Base-by-base conservation (phyloP, 2,888 invertebrate genomes). In the Sisyra terminalis region DNA sequence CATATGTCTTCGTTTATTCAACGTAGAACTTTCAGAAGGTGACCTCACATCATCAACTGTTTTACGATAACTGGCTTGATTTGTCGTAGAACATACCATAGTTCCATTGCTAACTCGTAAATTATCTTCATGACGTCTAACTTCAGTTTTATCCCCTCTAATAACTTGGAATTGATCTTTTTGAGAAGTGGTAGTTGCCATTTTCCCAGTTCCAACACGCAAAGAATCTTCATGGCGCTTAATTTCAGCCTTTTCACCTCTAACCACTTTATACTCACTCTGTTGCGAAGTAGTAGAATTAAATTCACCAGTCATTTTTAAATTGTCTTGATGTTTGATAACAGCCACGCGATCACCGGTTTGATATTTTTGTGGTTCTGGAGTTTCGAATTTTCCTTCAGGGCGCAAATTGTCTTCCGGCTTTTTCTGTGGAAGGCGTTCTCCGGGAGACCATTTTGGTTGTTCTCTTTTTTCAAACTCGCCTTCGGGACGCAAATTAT, bases 1-100 rank as follows among this genome's bases (percentile, higher is more conserved):
- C 59, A 75, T 72, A 52, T 79, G 71, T 11, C 66, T 69, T 49
- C 72, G 62, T 43, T 67, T 72, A 45, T 72, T 71, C 13, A 68
- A 63, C 6, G 66, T 62, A 56, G 61, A 66, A 47, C 68, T 67
- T 24, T 66, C 69, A 29, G 60, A 65, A 36, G 66, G 63, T 29
- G 67, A 59, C 7, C 24, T 24, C 17, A 52, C 51, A 39, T 50
- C 54, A 52, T 45, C 47, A 11, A 69, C 70, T 55, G 68, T 74
- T 47, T 70, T 63, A 46, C 49, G 57, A 50, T 69, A 69, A 24
- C 65, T 65, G 52, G 73, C 70, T 34, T 65, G 60, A 39, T 48
- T 71, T 44, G 69, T 70, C 48, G 65, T 71, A 52, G 63, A 70
- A 45, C 62, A 64, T 45, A 72, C 70, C 59, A 69, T 69, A 36